A percentile compares a stretch with the other conserved stretches of the same genome.
These are phyloP conservation scores for Cranoglanis bouderius DNA, from an alignment of 2,113 vertebrate genomes.

Conservation along the genomic window DNA sequence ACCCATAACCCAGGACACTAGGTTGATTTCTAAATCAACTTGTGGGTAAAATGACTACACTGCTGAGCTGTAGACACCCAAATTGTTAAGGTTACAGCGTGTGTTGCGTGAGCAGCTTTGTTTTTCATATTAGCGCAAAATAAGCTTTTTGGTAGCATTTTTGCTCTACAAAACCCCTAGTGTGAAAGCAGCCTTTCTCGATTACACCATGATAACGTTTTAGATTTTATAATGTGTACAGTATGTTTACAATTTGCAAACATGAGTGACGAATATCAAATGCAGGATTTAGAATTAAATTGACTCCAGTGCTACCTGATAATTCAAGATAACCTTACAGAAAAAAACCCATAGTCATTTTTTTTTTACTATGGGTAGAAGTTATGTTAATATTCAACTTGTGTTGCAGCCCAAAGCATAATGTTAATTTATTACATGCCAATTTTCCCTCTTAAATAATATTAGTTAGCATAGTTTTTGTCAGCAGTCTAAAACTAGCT, in stretches of 20 bases:
- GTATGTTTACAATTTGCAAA: neutral
- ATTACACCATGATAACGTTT: neutral
- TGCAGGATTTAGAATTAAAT: neutral
- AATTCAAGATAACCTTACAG: neutral
- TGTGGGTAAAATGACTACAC: neutral
- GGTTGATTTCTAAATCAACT: neutral
- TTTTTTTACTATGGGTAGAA: no score
- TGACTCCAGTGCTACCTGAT: neutral
- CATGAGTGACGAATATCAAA: neutral
- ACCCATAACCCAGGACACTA: neutral
- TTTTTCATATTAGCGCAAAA: neutral
- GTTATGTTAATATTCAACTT: neutral
- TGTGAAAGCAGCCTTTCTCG: neutral
- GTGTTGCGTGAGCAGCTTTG: neutral
- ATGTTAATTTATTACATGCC: neutral
- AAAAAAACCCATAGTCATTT: neutral
- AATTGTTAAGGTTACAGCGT: neutral
- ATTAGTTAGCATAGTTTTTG: neutral
- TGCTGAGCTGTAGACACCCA: neutral
- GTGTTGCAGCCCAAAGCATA: neutral
- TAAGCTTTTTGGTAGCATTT: neutral
- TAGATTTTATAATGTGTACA: neutral
- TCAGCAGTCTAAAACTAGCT: neutral
- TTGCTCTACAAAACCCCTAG: neutral
- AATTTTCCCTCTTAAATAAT: neutral